phyloP scores from a whole-genome alignment of 2,797 vertebrate genomes.

The Anas georgica region DNA sequence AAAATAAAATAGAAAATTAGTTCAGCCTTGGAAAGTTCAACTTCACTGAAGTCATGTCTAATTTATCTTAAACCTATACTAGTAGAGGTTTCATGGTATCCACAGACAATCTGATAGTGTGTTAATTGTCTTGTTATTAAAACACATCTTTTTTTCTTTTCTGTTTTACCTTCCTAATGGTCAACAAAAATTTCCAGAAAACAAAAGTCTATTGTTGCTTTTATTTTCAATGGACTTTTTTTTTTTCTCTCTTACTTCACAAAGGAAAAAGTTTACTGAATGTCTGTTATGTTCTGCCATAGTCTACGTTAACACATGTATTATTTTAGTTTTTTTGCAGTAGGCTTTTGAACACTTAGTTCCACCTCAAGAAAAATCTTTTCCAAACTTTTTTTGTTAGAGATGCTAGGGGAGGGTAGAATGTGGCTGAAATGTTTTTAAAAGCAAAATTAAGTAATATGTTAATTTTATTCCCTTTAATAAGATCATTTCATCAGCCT shows the following conservation, averaged over 20 bases:
- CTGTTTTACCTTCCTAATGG: background rate
- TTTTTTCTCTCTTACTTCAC: no score
- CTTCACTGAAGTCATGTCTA: background rate
- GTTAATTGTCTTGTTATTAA: background rate
- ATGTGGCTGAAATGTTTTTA: background rate
- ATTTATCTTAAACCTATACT: background rate
- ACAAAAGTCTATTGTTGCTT: background rate
- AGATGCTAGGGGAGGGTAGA: background rate
- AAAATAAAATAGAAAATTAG: background rate
- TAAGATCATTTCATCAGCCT: background rate
- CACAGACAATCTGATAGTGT: background rate
- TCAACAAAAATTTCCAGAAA: background rate
- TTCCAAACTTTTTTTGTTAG: background rate
- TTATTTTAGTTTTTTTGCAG: no score
- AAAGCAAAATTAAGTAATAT: background rate
- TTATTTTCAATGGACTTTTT: background rate
- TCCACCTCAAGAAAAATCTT: background rate
- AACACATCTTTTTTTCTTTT: background rate
- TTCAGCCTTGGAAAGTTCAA: background rate
- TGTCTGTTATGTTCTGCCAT: background rate
- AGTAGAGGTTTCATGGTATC: background rate
- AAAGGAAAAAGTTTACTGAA: no score
- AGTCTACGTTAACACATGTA: background rate
- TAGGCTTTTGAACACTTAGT: background rate
- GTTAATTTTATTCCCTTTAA: background rate